phyloP scores from a whole-genome alignment of 2,113 vertebrate genomes.

The Tragelaphus buxtoni region DNA sequence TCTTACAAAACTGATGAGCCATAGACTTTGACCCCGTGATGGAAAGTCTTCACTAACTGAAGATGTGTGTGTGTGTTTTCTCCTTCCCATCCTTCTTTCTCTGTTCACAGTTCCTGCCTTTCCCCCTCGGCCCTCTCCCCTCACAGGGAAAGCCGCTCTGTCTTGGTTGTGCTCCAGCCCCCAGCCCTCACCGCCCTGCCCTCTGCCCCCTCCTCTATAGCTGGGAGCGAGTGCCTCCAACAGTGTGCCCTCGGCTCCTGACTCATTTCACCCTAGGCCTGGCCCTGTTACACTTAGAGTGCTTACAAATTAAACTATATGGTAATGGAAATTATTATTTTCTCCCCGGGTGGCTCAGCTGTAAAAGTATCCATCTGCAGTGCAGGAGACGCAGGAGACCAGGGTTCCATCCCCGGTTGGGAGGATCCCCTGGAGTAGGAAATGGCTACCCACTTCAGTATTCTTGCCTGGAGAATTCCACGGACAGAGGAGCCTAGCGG shows the following conservation, averaged over 20 bases:
- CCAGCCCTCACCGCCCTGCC: too few relatives aligned
- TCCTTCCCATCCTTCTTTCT: neutral
- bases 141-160: neutral
- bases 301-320: neutral
- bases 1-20: neutral
- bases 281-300: neutral
- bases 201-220: rapidly evolving
- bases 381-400: neutral
- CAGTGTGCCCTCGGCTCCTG: too few relatives aligned
- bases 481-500: neutral
- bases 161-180: neutral
- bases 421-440: neutral
- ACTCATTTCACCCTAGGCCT: neutral
- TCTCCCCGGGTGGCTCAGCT: neutral
- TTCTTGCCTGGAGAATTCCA: neutral
- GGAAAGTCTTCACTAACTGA: neutral
- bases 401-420: neutral
- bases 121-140: neutral
- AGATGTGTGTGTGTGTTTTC: neutral
- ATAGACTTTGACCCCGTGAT: rapidly evolving
- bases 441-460: neutral
- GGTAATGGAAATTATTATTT: neutral
- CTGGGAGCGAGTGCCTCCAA: too few relatives aligned
- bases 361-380: neutral
- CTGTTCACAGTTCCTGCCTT: too few relatives aligned